Evolutionary conservation across 2,888 invertebrate species (phyloP).

Genomic region (Agrochola litura): DNA sequence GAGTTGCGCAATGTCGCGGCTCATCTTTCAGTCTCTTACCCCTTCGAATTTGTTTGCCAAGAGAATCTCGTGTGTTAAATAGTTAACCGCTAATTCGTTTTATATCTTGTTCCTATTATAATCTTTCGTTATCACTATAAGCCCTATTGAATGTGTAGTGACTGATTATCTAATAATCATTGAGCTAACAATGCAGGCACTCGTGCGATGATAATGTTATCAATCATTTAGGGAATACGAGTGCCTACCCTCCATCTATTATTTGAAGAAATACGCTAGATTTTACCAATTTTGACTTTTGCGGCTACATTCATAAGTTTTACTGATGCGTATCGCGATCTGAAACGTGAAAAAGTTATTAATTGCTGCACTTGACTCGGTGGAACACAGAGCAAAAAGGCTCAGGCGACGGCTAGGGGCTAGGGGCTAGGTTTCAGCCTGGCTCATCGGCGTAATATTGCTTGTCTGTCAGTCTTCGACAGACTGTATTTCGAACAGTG

Average conservation of each 20-base stretch:
- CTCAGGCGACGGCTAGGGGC: too few relatives aligned
- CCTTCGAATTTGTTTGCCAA: not conserved
- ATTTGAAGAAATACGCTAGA: not conserved
- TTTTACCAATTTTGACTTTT: not conserved
- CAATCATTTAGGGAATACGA: slow-evolving; percentile 38
- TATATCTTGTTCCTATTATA: slow-evolving; percentile 14
- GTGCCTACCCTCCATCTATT: not conserved
- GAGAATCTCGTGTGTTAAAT: not conserved
- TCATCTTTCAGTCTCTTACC: not conserved
- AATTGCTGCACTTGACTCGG: too few relatives aligned
- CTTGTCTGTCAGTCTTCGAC: too few relatives aligned
- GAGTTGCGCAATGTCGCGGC: not conserved
- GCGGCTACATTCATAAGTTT: not conserved
- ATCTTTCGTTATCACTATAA: slow-evolving; percentile 34
- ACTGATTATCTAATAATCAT: slow-evolving; percentile 29
- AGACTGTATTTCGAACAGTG: too few relatives aligned
- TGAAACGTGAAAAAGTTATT: not conserved
- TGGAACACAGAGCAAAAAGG: too few relatives aligned
- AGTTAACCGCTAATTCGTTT: not conserved
- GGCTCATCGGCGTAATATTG: too few relatives aligned
- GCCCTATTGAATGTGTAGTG: slow-evolving; percentile 28
- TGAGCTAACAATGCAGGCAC: slow-evolving; percentile 9
- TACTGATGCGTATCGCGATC: not conserved
- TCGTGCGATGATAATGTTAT: slow-evolving; percentile 30
- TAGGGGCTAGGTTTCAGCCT: too few relatives aligned